A percentile compares a stretch with the other conserved stretches of the same genome.
Conservation (phyloP, 2,888 invertebrate genomes). For the Platynereis dumerilii region DNA sequence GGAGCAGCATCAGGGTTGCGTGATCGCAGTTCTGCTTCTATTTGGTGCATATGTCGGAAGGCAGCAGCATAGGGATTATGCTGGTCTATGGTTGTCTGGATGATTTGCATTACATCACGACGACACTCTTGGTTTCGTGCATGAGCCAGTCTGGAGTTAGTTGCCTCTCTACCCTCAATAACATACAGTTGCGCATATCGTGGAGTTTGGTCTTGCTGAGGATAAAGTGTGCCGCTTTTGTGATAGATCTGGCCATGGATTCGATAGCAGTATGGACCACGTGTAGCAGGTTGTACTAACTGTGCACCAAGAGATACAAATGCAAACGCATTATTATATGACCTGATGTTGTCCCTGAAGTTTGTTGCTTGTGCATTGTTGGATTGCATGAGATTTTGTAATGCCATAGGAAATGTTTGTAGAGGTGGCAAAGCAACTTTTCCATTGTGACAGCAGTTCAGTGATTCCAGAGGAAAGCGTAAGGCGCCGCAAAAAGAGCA, state of each 20-base stretch:
- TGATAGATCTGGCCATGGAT: background rate
- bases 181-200: background rate
- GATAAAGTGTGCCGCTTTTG: background rate
- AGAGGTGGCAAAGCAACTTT: too few relatives aligned
- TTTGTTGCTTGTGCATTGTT: too few relatives aligned
- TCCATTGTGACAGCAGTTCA: too few relatives aligned
- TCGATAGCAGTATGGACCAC: background rate
- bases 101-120: background rate
- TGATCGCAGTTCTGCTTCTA: background rate
- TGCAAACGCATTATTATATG: too few relatives aligned
- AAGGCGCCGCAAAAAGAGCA: too few relatives aligned
- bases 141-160: background rate
- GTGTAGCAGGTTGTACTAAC: too few relatives aligned
- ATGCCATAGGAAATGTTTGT: too few relatives aligned
- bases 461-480: too few relatives aligned
- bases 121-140: background rate
- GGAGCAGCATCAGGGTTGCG: background rate
- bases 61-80: background rate
- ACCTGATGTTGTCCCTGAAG: too few relatives aligned
- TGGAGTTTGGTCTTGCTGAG: background rate
- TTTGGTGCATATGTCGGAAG: background rate
- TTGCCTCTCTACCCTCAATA: background rate
- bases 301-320: too few relatives aligned
- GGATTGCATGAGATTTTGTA: too few relatives aligned
- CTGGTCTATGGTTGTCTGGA: background rate